Base-by-base conservation (phyloP, 2,888 invertebrate species). In the Lepidonotus clava region DNA sequence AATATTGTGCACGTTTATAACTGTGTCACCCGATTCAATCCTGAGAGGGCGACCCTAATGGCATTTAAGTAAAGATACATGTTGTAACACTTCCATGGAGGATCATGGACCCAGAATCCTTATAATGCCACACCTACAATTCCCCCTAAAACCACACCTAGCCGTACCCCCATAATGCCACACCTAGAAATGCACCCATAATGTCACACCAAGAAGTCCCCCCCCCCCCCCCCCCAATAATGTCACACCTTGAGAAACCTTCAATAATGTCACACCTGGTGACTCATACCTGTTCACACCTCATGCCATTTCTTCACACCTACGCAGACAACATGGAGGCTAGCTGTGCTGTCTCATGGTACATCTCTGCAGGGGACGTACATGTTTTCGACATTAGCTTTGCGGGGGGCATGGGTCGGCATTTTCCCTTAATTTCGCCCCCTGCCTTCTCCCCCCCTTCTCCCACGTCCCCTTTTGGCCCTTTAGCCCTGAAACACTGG, bases 311-410 rank as follows among this genome's bases (percentile, higher is more conserved):
- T 8, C n/a, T 61, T 61, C 61, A 61, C 61, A 61, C 61, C 61
- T 2, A 24, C 28, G 24, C 28, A 28, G 24, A 56, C 56, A 8
- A 11, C 56, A 21, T n/a, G n/a, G n/a, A n/a, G n/a, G 46, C 46
- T 61, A 11, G 61, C 11, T 24, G 28, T n/a, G 61, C n/a, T 4
- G 2, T 5, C 1, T 28, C 61, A 28, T 28, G 61, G 4, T 53
- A n/a, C 56, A 11, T 61, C 1, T n/a, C 5, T 32, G 24, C 4
- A 4, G 61, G 28, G 24, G 61, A 8, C 61, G 28, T 61, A 61
- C 61, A 61, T 61, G 61, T 61, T 61, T 61, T 61, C 28, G 28
- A 32, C 61, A 61, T 61, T 61, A 28, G 24, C 61, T 61, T 56
- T 28, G 28, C n/a, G 21, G 14, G 61, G 14, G 4, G 61, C 28